Evolutionary conservation across 2,888 invertebrate species (phyloP), one percentile per base, ranked within the genome.

Genomic region (Drosophila paracracens): DNA sequence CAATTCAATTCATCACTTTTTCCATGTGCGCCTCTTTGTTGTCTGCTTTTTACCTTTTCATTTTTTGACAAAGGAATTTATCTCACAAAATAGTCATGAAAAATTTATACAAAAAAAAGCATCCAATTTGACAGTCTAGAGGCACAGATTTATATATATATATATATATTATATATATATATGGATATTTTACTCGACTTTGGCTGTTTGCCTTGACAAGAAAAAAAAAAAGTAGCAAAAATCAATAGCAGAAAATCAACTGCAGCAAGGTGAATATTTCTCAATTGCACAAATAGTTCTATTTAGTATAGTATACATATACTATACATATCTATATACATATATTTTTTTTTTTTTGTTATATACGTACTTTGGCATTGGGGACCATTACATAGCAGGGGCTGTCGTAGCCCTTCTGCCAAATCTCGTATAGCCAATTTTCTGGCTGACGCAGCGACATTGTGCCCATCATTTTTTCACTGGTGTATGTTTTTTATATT

Each of bases 381-480:
- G 95, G 95, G 92, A 95, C 95, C 94, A 95, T 95, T 91, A 95
- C 95, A 92, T 95, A 95, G 94, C 95, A 95, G 92, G 95, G 94
- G 81, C 95, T 94, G 83, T 94, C 94, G 83, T 95, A 94, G 88
- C 95, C 95, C 92, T 94, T 94, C 91, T 95, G 95, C 93, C 95
- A 94, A 92, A 95, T 94, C 92, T 95, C 95, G 93, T 95, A 95
- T 72, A 95, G 94, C 94, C 95, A 95, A 92, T 94, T 94, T 93
- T 93, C 93, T 51, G 93, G 93, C 84, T 93, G 93, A 75, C 92
- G 91, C 62, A 93, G 83, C 51, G 93, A 90, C 93, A 93, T 91
- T 69, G 93, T 93, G 79, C 93, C 91, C 93, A 93, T 92, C 91
- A 93, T 56, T 68, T 48, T 36, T 73, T 62, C 53, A 64, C 67